Evolutionary conservation across 2,113 vertebrate species (phyloP), one percentile per base, ranked within the genome.

Genomic region (Solea solea): DNA sequence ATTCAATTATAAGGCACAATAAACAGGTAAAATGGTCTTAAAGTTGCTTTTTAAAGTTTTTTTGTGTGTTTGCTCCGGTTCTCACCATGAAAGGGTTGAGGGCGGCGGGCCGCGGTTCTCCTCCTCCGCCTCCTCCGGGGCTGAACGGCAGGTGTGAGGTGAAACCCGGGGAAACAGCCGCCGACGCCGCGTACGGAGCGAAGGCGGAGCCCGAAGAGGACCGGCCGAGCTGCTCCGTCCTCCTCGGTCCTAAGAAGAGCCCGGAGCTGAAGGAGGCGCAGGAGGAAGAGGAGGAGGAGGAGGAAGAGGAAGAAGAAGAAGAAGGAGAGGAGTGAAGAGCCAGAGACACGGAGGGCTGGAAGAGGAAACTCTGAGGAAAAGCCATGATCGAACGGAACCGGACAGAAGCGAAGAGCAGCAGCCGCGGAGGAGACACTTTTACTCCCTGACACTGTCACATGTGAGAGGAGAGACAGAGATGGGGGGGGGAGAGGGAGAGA

Each of bases 141-240:
- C 95, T 93, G 93, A 95, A 97, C 87, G 95, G 96, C 28, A 96
- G 94, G 81, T 95, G 94, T 16, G 95, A 93, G 92, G 88, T 95
- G 92, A 96, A 97, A 25, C 95, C 95, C 70, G 95, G 91, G 14
- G 96, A 96, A 45, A 96, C 96, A 42, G 95, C 91, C 57, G 95
- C 93, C 49, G 96, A 94, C 86, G 95, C 95, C 49, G 96, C 94
- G 90, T 98, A 98, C 63, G 96, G 97, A 51, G 96, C 96, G 87
- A 98, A 98, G 69, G 97, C 97, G 27, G 96, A 98, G 64, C 96
- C 95, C 49, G 95, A 94, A 39, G 95, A 95, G 80, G 96, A 96
- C 71, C 97, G 94, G 65, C 95, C 94, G 64, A 97, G 93, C 84
- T 97, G 96, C 93, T 97, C 96, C 25, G 95, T 95, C 86, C 96